Base-by-base conservation (phyloP, 2,888 invertebrate species). In the Apantesis nais region DNA sequence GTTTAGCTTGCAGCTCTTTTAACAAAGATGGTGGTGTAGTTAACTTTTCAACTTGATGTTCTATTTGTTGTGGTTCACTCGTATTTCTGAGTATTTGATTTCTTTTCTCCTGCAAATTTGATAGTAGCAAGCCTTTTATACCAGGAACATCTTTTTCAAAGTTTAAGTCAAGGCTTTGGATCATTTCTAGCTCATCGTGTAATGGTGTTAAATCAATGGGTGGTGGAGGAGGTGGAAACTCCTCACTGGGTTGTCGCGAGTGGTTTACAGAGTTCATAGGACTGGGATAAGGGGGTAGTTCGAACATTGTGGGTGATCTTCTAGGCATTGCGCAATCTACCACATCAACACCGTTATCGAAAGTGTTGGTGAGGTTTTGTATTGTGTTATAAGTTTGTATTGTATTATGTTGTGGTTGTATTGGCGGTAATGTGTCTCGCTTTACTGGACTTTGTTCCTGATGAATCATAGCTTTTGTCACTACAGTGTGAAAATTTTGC, bases 171-270 rank as follows among this genome's bases (percentile, higher is more conserved):
- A 80, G 76, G 52, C 85, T 87, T 82, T 93, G 91, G 66, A 96
- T 92, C 81, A 95, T 95, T 75, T 93, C 92, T 12, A 96, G 88
- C 87, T 96, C 96, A 76, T 96, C 96, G 73, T 96, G 96, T 0
- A 97, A 90, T 0, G 96, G 96, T 34, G 96, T 96, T 75, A 97
- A 92, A 77, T 97, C 97, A 64, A 97, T 95, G 0, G 97, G 97
- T 1, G 97, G 97, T 0, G 98, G 98, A n/a, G 98, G 98, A 9
- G 98, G 98, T 65, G 98, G 98, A 83, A 98, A 98, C 83, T 98
- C 98, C 90, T 98, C 98, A 88, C 98, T 98, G 0, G 97, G 96
- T 89, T 98, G 98, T 65, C 98, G 95, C 2, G 98, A 98, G 89
- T 98, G 98, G 69, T 97, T 96, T 0, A 96, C 97, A 0, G 98